Percentiles rank a stretch among this genome's conserved stretches.
Evolutionary conservation across 2,797 vertebrate species (phyloP).

Genomic region (Lacerta agilis): DNA sequence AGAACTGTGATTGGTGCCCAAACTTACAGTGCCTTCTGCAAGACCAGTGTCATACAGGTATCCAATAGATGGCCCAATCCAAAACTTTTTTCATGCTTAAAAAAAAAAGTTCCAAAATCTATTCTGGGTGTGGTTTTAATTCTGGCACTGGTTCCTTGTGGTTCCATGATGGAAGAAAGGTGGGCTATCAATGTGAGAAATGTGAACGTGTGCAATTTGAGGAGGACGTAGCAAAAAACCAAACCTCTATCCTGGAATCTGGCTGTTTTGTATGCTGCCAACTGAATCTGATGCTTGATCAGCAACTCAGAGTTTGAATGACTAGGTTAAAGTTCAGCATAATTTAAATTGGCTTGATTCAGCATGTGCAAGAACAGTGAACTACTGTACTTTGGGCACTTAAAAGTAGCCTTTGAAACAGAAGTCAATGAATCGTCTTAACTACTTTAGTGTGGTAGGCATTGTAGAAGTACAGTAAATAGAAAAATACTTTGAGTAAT

Average conservation of each 20-base stretch:
- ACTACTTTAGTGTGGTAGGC: slow-evolving; percentile 69
- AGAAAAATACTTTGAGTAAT: slow-evolving; percentile 58
- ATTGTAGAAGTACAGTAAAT: slow-evolving; percentile 49
- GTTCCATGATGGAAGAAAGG: too few species aligned
- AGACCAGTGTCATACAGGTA: neutral
- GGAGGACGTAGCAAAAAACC: slow-evolving; percentile 37
- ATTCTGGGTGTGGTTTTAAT: neutral
- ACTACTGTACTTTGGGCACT: slow-evolving; percentile 62
- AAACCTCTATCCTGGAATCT: slow-evolving; percentile 46
- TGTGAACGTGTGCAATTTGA: neutral
- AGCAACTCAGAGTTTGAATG: slow-evolving; percentile 68
- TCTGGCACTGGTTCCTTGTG: slow-evolving; percentile 41
- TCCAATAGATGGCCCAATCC: neutral
- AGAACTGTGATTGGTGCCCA: neutral
- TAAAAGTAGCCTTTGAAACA: slow-evolving; percentile 63
- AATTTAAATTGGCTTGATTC: slow-evolving; percentile 71
- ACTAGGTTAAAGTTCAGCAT: slow-evolving; percentile 73
- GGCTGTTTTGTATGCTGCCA: slow-evolving; percentile 53
- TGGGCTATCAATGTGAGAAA: neutral
- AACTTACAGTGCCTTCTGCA: neutral
- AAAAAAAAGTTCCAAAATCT: neutral
- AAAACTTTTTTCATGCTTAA: neutral
- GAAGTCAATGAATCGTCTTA: slow-evolving; percentile 62
- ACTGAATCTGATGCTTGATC: slow-evolving; percentile 75
- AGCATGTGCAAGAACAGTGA: slow-evolving; percentile 68